Conservation (phyloP, 2,113 vertebrate genomes). For the Colossoma macropomum region DNA sequence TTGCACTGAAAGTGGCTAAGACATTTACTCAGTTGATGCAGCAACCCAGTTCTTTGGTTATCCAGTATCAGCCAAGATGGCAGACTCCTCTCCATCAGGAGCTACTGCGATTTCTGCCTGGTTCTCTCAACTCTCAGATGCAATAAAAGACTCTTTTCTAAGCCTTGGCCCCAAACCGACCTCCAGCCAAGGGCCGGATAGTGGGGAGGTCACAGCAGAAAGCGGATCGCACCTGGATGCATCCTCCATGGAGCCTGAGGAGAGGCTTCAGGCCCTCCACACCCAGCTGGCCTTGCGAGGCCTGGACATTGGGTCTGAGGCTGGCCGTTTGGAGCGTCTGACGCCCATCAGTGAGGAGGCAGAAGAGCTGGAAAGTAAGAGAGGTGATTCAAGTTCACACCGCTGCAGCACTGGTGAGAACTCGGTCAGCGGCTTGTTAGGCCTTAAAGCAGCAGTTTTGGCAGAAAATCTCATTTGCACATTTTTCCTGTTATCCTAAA, state of each 20-base stretch:
- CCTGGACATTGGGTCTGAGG: conserved; percentile 25
- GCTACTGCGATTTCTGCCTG: conserved; percentile 78
- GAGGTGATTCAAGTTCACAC: conserved; percentile 24
- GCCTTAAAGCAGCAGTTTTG: neutral
- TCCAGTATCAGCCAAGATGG: conserved; percentile 23
- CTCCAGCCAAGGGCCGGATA: neutral
- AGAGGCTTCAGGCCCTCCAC: conserved; percentile 38
- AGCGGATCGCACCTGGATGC: conserved; percentile 10
- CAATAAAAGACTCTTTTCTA: conserved; percentile 73
- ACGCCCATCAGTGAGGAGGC: conserved; percentile 79
- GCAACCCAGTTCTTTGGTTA: neutral
- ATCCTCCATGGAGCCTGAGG: conserved; percentile 25
- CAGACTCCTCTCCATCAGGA: conserved; percentile 39
- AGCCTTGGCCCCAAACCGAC: conserved; percentile 59
- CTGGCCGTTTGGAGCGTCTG: conserved; percentile 57
- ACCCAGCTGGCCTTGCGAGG: conserved; percentile 53
- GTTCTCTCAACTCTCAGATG: conserved; percentile 81
- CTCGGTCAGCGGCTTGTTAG: neutral
- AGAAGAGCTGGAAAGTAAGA: conserved; percentile 62
- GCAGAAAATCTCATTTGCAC: too few species aligned
- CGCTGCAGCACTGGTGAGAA: conserved; percentile 60
- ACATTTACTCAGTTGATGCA: too few species aligned
- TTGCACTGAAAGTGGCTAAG: too few species aligned
- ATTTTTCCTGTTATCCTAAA: too few species aligned
- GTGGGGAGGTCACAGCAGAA: neutral